phyloP scores from a whole-genome alignment of 2,797 vertebrate genomes.

The Leptodactylus fallax region DNA sequence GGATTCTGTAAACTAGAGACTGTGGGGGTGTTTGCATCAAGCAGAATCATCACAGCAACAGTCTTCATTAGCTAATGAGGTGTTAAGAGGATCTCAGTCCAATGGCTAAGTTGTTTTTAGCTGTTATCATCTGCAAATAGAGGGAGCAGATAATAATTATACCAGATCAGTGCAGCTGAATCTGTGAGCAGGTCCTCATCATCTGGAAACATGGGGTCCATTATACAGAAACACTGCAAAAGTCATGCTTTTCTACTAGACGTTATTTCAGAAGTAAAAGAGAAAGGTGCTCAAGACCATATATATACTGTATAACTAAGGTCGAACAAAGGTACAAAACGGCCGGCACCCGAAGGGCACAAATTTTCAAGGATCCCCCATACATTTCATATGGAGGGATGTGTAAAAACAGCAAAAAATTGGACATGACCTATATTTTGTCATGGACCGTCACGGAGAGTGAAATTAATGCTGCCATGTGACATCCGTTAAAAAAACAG shows the following conservation, averaged over 20 bases:
- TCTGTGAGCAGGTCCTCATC: not conserved
- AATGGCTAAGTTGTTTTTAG: constrained; percentile 33
- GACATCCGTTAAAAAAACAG: too few relatives aligned
- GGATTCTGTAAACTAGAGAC: not conserved
- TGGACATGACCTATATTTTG: too few relatives aligned
- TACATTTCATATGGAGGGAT: too few relatives aligned
- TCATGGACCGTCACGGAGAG: too few relatives aligned
- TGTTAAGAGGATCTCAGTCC: constrained; percentile 36
- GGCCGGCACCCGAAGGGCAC: too few relatives aligned
- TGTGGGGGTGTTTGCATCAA: not conserved
- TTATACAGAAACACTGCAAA: not conserved
- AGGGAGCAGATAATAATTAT: constrained; percentile 19
- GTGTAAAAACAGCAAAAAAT: too few relatives aligned
- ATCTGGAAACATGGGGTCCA: not conserved
- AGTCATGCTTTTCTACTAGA: not conserved
- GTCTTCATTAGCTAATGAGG: constrained; percentile 50
- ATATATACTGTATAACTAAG: not conserved
- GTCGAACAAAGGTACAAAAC: too few relatives aligned
- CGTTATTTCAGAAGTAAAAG: not conserved
- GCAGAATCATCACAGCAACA: not conserved
- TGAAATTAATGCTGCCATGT: too few relatives aligned
- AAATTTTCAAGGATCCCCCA: too few relatives aligned
- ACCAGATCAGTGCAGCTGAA: not conserved
- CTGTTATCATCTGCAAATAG: constrained; percentile 24
- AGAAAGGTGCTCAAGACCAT: not conserved